Conservation (phyloP, 2,113 vertebrate species). For the Thalassarche chlororhynchos region DNA sequence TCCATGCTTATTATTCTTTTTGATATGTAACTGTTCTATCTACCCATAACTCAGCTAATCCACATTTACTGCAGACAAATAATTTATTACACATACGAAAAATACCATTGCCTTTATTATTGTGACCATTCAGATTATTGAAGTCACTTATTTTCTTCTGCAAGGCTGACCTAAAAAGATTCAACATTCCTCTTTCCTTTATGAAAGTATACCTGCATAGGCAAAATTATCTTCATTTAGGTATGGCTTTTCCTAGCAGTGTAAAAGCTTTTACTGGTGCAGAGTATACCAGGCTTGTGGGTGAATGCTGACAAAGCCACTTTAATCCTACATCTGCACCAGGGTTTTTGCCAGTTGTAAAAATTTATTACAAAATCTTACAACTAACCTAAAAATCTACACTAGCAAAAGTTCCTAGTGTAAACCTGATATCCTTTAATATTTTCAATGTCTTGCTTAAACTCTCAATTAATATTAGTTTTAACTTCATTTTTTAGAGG, state of each 20-base stretch:
- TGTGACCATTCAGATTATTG: not conserved
- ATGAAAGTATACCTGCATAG: not conserved
- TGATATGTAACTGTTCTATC: not conserved
- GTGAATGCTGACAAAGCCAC: not conserved
- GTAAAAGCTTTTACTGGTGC: not conserved
- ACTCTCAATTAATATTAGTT: not conserved
- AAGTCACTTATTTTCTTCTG: not conserved
- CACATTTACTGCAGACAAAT: not conserved
- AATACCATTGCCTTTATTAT: not conserved
- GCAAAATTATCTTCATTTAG: not conserved
- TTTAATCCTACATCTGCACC: not conserved
- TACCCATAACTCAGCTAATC: not conserved
- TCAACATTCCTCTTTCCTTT: not conserved
- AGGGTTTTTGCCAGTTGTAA: not conserved
- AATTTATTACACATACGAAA: not conserved
- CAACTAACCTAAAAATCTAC: not conserved
- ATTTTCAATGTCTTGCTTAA: not conserved
- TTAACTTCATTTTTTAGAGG: not conserved
- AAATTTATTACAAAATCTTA: not conserved
- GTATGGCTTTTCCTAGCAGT: not conserved
- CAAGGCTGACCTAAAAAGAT: not conserved
- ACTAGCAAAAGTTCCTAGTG: not conserved
- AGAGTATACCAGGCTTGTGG: not conserved
- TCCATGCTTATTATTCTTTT: not conserved
- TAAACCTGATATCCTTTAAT: not conserved